Evolutionary conservation across 2,113 vertebrate species (phyloP).

Genomic region (Pelvicachromis taeniatus): DNA sequence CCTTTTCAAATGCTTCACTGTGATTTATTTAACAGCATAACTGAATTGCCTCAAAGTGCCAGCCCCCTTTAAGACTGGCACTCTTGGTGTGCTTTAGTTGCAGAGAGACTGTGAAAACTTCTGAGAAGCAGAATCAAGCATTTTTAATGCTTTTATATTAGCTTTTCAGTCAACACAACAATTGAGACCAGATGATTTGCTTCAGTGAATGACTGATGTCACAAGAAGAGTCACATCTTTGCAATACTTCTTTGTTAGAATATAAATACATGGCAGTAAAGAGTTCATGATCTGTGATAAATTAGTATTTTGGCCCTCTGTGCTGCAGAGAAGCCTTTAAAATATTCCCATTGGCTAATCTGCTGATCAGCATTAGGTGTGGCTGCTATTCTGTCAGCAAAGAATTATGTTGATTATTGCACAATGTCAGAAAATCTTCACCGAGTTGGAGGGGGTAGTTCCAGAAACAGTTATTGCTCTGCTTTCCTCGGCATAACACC

Average conservation of each 20-base stretch:
- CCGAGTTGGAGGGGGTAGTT: background rate
- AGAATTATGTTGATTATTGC: conserved; percentile 58
- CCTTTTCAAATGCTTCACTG: conserved; percentile 32
- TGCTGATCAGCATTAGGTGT: conserved; percentile 55
- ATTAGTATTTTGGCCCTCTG: conserved; percentile 20
- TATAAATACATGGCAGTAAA: conserved; percentile 3
- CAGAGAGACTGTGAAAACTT: background rate
- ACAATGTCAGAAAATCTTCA: conserved; percentile 31
- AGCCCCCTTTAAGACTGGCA: background rate
- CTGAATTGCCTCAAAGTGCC: conserved; percentile 13
- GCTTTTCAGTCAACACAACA: conserved; percentile 25
- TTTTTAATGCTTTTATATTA: background rate
- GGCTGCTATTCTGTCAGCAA: conserved; percentile 47
- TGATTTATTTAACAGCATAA: conserved; percentile 29
- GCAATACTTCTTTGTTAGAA: conserved; percentile 7
- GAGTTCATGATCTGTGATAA: conserved; percentile 30
- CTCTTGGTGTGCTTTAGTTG: background rate
- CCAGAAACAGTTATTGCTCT: conserved; percentile 16
- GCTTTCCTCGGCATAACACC: conserved; percentile 1
- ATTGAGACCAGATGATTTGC: conserved; percentile 33
- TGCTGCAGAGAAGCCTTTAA: conserved; percentile 34
- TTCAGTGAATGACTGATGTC: background rate
- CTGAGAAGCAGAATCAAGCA: background rate
- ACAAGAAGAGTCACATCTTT: conserved; percentile 16
- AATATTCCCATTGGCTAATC: conserved; percentile 50